Percentiles rank a stretch among this genome's conserved stretches.
Evolutionary conservation across 1,140 invertebrate species (phyloP).

Genomic region (Ericerus pela): DNA sequence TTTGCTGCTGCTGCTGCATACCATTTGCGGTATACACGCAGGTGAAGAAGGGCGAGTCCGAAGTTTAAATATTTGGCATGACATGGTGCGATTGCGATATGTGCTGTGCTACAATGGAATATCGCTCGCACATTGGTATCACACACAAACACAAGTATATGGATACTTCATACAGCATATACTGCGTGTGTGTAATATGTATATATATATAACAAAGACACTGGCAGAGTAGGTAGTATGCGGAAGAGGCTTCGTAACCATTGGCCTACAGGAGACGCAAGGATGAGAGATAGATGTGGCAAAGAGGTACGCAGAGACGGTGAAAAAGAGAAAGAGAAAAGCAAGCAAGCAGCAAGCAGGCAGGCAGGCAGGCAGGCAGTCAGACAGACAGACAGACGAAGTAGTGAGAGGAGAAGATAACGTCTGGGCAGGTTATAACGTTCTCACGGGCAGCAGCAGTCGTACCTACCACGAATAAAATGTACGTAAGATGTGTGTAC

Average conservation of each 20-base stretch:
- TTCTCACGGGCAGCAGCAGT: conserved; percentile 11
- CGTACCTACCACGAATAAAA: conserved; percentile 11
- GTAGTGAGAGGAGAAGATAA: neutral
- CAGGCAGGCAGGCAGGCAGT: neutral
- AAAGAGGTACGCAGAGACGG: neutral
- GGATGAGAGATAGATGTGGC: conserved; percentile 1
- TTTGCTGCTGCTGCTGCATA: too few relatives aligned
- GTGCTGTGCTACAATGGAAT: too few relatives aligned
- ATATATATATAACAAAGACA: neutral
- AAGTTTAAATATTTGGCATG: conserved; percentile 8
- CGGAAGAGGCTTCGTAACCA: conserved; percentile 11
- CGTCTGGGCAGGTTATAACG: conserved; percentile 11
- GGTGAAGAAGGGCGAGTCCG: conserved; percentile 5
- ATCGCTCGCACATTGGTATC: too few relatives aligned
- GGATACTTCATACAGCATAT: too few relatives aligned
- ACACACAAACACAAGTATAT: too few relatives aligned
- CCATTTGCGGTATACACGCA: conserved; percentile 1
- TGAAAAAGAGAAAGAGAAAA: neutral
- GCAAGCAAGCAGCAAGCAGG: neutral
- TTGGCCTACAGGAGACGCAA: conserved; percentile 6
- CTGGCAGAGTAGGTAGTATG: conserved; percentile 13
- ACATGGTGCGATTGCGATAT: neutral
- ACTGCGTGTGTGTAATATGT: neutral
- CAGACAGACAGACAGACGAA: neutral
- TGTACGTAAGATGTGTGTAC: conserved; percentile 1